Evolutionary conservation across 2,113 vertebrate genomes (phyloP), one percentile per base, ranked within the genome.

Genomic region (Acanthochromis polyacanthus): DNA sequence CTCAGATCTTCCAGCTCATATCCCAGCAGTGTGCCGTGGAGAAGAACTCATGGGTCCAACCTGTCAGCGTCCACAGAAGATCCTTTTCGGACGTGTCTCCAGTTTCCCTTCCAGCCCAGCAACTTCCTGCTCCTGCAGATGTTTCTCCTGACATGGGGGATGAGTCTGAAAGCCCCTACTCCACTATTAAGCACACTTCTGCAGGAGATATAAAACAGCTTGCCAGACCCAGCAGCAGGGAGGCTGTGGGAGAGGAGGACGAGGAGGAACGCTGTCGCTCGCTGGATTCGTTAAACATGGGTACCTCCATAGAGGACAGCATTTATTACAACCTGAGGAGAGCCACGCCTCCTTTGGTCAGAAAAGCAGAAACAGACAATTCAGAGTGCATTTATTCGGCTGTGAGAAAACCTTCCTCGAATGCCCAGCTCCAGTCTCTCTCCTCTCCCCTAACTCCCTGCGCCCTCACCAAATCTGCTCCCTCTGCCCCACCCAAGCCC

Each of bases 1-100:
- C 17, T 0, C 91, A 96, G 70, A 93, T 98, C 78, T 95, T 94
- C 63, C 74, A 80, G 1, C 63, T 91, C 0, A 95, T 98, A 0
- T 75, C 70, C 71, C 57, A 78, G 11, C 75, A 93, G 36, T 82
- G 80, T 19, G 78, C 30, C 38, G 68, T 70, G 5, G 76, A 80
- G 56, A 57, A 57, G 81, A 73, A 6, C 4, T 19, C 52, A 25
- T 19, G 56, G 0, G 7, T 71, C 48, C 55, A 85, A 59, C 23
- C 62, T 1, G 17, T 9, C 36, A 48, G 15, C 52, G 17, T 15
- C 50, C 43, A 78, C 15, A 65, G 55, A 22, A 16, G 15, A 59
- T 80, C 78, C 7, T 4, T 46, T 1, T 48, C 2, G 56, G 77
- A 78, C 43, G 38, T 32, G 16, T 72, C 60, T 48, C 28, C 52